Evolutionary conservation across 2,888 invertebrate genomes (phyloP).

Genomic region (Agrotis puta): DNA sequence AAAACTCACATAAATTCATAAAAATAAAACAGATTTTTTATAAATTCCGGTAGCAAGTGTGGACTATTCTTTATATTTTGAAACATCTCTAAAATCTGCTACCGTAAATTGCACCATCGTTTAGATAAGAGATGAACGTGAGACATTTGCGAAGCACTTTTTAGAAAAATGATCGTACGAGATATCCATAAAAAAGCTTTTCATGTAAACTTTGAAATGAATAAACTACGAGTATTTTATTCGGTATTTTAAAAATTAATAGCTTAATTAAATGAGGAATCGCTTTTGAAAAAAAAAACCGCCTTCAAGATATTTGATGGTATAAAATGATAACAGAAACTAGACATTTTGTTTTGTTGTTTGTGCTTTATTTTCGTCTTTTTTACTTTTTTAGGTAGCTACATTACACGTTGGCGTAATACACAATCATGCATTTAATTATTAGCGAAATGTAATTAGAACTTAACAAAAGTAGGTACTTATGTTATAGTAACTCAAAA

Average conservation of each 20-base stretch:
- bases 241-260: neutral
- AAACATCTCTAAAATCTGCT: conserved; percentile 39
- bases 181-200: conserved; percentile 1
- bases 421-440: conserved; percentile 6
- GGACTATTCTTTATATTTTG: conserved; percentile 12
- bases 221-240: neutral
- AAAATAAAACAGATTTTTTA: neutral
- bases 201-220: conserved; percentile 2
- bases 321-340: neutral
- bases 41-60: neutral
- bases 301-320: no score
- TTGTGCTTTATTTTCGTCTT: neutral
- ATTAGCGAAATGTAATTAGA: no score
- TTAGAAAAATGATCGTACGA: conserved; percentile 29
- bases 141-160: conserved; percentile 42
- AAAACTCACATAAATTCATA: no score
- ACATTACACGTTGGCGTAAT: no score
- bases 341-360: neutral
- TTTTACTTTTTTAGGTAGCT: no score
- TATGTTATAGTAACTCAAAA: no score
- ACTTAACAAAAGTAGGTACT: no score
- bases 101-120: conserved; percentile 50
- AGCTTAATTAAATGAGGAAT: neutral
- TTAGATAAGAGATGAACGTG: conserved; percentile 52
- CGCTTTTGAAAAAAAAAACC: neutral